Percentiles rank a stretch among this genome's conserved stretches.
These are phyloP conservation scores for Scolopax bukidnonensis DNA, from an alignment of 2,797 vertebrate genomes.

Conservation along the genomic window DNA sequence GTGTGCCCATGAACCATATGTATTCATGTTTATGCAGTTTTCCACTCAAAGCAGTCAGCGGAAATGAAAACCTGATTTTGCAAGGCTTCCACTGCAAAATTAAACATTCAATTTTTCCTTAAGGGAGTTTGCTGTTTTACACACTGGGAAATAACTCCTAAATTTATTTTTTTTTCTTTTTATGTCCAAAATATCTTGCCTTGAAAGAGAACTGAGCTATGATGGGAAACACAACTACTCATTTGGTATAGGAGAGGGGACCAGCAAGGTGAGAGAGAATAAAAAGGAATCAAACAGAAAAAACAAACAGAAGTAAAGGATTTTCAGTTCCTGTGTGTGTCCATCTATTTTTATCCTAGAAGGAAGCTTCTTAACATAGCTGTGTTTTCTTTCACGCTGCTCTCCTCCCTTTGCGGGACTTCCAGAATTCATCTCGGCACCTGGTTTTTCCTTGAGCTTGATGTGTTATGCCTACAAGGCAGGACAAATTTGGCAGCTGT, in stretches of 20 bases:
- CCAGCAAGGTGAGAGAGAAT: neutral
- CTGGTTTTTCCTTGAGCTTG: slow-evolving; percentile 20
- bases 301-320: neutral
- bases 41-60: neutral
- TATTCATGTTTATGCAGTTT: slow-evolving; percentile 1
- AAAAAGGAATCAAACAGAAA: neutral
- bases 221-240: neutral
- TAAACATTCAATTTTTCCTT: neutral
- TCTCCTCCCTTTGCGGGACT: neutral
- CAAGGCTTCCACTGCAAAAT: neutral
- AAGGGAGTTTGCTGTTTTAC: neutral
- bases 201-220: neutral
- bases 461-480: slow-evolving; percentile 3
- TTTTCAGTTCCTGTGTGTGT: slow-evolving; percentile 1
- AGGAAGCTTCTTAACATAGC: neutral
- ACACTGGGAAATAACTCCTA: neutral
- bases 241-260: neutral
- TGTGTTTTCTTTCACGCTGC: neutral
- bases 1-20: neutral
- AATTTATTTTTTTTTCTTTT: neutral
- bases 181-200: neutral
- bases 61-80: slow-evolving; percentile 47
- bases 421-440: neutral
- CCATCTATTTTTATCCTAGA: slow-evolving; percentile 26
- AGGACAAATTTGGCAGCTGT: slow-evolving; percentile 10